A percentile compares a stretch with the other conserved stretches of the same genome.
phyloP scores from a whole-genome alignment of 2,113 vertebrate species.

The Nannospalax galili region DNA sequence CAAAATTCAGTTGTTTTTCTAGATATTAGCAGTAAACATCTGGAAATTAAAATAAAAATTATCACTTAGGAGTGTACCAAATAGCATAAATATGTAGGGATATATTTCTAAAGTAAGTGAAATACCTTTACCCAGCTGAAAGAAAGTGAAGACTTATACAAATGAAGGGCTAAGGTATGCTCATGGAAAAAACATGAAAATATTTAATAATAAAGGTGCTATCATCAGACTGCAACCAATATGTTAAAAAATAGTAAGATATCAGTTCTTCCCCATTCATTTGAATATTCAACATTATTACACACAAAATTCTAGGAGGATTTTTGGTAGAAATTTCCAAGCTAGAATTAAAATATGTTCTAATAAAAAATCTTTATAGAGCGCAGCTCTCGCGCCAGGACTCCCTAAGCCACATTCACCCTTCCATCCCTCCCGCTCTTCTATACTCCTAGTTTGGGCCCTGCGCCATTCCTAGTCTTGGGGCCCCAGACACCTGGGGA shows the following conservation, averaged over 20 bases:
- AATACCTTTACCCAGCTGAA: neutral
- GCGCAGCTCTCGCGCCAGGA: no score
- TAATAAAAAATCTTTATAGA: no score
- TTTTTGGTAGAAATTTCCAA: no score
- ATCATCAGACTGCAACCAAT: no score
- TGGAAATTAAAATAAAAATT: neutral
- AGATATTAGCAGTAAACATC: neutral
- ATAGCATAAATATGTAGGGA: neutral
- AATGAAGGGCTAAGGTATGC: neutral
- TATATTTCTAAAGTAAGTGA: constrained; percentile 2
- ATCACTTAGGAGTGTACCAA: neutral
- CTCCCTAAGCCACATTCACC: no score
- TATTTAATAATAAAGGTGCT: no score
- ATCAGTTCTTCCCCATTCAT: neutral
- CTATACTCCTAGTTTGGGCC: no score
- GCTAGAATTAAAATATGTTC: no score
- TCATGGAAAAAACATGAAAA: neutral
- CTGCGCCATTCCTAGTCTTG: no score
- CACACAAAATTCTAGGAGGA: neutral
- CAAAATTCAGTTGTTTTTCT: neutral
- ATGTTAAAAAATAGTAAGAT: neutral
- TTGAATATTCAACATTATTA: neutral
- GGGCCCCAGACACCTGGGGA: no score
- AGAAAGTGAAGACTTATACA: neutral
- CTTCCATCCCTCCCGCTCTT: no score